These are phyloP conservation scores for Mionectes macconnelli DNA, from an alignment of 2,113 vertebrate species.

Conservation along the genomic window DNA sequence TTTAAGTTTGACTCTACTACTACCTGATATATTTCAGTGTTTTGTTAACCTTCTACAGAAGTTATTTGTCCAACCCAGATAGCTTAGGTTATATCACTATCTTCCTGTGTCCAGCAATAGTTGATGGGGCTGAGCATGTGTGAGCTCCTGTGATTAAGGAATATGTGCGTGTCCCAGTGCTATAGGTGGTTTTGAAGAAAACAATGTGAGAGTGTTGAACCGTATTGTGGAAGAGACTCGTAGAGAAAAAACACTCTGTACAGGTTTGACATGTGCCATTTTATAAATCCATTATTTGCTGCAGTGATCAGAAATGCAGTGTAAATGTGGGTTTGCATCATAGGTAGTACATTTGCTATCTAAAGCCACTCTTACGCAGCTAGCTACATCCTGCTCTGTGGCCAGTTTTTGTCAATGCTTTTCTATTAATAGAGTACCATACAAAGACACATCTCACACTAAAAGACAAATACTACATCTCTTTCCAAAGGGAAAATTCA, in stretches of 20 bases:
- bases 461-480: background rate
- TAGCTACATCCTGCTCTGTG: background rate
- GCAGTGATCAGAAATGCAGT: slow-evolving; percentile 26
- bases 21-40: slow-evolving; percentile 16
- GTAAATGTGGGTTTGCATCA: background rate
- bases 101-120: background rate
- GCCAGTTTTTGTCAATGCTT: background rate
- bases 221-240: background rate
- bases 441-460: background rate
- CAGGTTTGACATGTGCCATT: background rate
- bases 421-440: background rate
- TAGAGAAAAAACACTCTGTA: background rate
- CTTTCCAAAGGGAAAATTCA: background rate
- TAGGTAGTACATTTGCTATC: background rate
- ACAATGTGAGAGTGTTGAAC: background rate
- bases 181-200: background rate
- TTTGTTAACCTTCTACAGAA: slow-evolving; percentile 53
- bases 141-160: background rate
- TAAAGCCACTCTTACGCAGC: background rate
- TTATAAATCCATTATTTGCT: slow-evolving; percentile 47
- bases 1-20: slow-evolving; percentile 14
- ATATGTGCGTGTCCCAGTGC: background rate
- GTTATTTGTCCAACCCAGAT: background rate
- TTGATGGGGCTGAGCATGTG: background rate
- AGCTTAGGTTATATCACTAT: background rate